A percentile compares a stretch with the other conserved stretches of the same genome.
Evolutionary conservation across 2,113 vertebrate genomes (phyloP).

Genomic region (Ovis aries): DNA sequence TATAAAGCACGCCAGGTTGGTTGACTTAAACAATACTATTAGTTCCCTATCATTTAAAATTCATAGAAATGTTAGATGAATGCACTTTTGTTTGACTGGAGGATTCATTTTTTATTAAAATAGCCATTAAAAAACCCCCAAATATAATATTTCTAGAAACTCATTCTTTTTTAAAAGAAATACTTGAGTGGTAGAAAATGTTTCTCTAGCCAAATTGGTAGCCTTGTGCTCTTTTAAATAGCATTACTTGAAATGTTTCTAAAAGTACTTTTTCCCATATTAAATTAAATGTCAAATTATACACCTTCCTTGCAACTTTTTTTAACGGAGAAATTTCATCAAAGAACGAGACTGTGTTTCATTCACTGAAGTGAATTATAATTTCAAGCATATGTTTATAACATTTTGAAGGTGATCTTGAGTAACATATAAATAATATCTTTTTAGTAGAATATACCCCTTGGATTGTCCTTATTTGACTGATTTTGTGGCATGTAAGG

Average conservation of each 20-base stretch:
- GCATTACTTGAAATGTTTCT: slow-evolving; percentile 31
- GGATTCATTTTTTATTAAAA: slow-evolving; percentile 67
- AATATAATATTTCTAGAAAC: slow-evolving; percentile 52
- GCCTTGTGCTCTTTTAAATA: not conserved
- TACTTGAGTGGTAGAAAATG: slow-evolving; percentile 35
- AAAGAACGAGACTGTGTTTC: not conserved
- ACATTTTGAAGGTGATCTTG: not conserved
- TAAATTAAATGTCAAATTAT: slow-evolving; percentile 18
- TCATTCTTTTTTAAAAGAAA: slow-evolving; percentile 43
- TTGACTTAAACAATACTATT: slow-evolving; percentile 43
- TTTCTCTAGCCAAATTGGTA: not conserved
- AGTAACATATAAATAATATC: not conserved
- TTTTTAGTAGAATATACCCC: not conserved
- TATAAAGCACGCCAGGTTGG: not conserved
- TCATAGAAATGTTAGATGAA: slow-evolving; percentile 64
- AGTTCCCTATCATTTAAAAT: slow-evolving; percentile 61
- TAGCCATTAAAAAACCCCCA: slow-evolving; percentile 52
- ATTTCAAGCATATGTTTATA: not conserved
- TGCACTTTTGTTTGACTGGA: slow-evolving; percentile 35
- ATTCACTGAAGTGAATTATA: slow-evolving; percentile 17
- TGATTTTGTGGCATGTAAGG: not conserved
- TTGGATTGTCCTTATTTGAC: slow-evolving; percentile 39
- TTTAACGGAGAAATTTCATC: slow-evolving; percentile 39
- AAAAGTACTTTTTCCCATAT: slow-evolving; percentile 28
- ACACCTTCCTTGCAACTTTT: slow-evolving; percentile 27